Evolutionary conservation across 2,888 invertebrate species (phyloP).

Genomic region (Eupithecia subfuscata): DNA sequence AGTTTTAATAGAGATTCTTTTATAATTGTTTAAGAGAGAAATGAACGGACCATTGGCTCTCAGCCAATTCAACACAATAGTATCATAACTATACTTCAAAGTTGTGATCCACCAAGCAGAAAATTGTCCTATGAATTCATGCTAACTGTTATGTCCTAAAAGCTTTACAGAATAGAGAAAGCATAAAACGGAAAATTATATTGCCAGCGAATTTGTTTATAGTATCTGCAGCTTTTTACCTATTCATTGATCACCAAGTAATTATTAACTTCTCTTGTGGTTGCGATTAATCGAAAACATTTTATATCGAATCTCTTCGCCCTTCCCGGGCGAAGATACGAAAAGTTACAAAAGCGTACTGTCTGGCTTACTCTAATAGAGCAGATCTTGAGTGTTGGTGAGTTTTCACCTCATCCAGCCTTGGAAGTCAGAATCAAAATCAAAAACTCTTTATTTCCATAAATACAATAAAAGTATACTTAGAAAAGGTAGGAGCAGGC

Average conservation of each 20-base stretch:
- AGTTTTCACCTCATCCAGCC: too few relatives aligned
- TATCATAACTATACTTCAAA: constrained; percentile 35
- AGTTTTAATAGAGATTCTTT: constrained; percentile 49
- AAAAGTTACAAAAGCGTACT: not conserved
- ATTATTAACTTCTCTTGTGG: not conserved
- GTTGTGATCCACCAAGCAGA: constrained; percentile 26
- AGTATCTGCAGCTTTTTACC: not conserved
- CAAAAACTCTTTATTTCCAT: too few relatives aligned
- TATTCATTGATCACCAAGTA: not conserved
- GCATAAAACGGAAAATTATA: not conserved
- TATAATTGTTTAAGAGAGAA: constrained; percentile 48
- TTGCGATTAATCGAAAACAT: not conserved
- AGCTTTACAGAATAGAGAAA: constrained; percentile 1
- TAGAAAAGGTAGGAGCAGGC: too few relatives aligned
- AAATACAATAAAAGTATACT: too few relatives aligned
- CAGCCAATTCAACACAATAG: constrained; percentile 48
- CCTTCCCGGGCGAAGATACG: too few relatives aligned
- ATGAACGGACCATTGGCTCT: constrained; percentile 51
- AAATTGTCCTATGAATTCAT: constrained; percentile 27
- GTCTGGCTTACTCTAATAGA: not conserved
- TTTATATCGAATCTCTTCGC: not conserved
- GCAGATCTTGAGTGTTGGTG: not conserved
- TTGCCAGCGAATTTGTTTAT: not conserved
- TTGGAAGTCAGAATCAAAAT: too few relatives aligned
- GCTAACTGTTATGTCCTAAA: not conserved